Conservation (phyloP, 1,140 invertebrate genomes). For the Neodiprion pinetum region DNA sequence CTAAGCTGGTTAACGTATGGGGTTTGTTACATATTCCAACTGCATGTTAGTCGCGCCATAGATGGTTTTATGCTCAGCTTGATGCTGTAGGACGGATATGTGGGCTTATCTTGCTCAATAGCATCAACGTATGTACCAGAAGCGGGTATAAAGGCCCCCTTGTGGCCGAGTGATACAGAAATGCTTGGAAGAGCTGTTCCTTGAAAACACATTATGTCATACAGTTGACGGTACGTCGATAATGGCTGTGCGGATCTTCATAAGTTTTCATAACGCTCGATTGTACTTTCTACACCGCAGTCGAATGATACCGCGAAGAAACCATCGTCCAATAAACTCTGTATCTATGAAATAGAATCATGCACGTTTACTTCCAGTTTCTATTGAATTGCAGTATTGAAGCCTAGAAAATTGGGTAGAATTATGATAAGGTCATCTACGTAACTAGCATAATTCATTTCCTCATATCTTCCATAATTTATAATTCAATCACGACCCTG, state of each 20-base stretch:
- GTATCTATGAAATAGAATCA: no score
- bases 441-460: no score
- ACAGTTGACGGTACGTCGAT: neutral
- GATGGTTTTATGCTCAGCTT: neutral
- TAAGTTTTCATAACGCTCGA: neutral
- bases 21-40: neutral
- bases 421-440: no score
- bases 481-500: no score
- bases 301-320: neutral
- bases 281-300: neutral
- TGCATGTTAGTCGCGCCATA: neutral
- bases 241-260: neutral
- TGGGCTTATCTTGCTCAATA: neutral
- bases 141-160: neutral
- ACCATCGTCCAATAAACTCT: no score
- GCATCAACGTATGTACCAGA: neutral
- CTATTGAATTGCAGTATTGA: no score
- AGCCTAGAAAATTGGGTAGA: no score
- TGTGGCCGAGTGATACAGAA: neutral
- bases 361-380: no score
- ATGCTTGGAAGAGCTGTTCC: conserved; percentile 5
- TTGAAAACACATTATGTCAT: neutral
- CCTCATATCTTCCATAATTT: no score
- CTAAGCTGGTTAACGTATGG: neutral
- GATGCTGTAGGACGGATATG: neutral